A percentile compares a stretch with the other conserved stretches of the same genome.
These are phyloP conservation scores for Leptinotarsa texana DNA, from an alignment of 1,140 invertebrate genomes.

Conservation along the genomic window DNA sequence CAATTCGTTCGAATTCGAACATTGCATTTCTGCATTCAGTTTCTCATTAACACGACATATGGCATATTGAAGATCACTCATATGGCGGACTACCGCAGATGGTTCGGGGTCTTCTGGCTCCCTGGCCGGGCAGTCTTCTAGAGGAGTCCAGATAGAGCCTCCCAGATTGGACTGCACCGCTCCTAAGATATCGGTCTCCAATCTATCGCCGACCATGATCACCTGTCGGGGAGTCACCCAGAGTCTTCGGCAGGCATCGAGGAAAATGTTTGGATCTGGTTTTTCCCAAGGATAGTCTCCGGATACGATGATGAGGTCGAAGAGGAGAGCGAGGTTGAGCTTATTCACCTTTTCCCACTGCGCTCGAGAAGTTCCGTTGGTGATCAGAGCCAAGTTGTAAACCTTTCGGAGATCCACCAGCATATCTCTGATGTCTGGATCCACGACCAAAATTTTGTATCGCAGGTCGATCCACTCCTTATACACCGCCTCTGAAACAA, in stretches of 20 bases:
- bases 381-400: constrained; percentile 77
- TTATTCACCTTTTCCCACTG: constrained; percentile 85
- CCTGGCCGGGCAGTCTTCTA: constrained; percentile 36
- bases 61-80: no score
- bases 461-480: constrained; percentile 75
- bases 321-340: constrained; percentile 69
- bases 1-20: no score
- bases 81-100: no score
- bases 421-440: constrained; percentile 67
- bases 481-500: constrained; percentile 59
- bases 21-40: no score
- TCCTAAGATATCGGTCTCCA: constrained; percentile 84
- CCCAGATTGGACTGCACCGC: constrained; percentile 74
- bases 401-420: constrained; percentile 68
- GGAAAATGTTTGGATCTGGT: constrained; percentile 76
- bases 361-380: constrained; percentile 79
- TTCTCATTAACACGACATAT: no score
- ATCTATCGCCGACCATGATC: constrained; percentile 84
- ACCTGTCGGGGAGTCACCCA: constrained; percentile 72
- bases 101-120: constrained; percentile 11
- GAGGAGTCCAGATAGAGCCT: constrained; percentile 78
- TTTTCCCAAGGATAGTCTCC: constrained; percentile 84
- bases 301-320: constrained; percentile 79
- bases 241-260: constrained; percentile 74
- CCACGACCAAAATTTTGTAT: constrained; percentile 71